A percentile compares a stretch with the other conserved stretches of the same genome.
These are phyloP conservation scores for Drosophila yakuba DNA, from an alignment of 1,140 invertebrate genomes.

Conservation along the genomic window DNA sequence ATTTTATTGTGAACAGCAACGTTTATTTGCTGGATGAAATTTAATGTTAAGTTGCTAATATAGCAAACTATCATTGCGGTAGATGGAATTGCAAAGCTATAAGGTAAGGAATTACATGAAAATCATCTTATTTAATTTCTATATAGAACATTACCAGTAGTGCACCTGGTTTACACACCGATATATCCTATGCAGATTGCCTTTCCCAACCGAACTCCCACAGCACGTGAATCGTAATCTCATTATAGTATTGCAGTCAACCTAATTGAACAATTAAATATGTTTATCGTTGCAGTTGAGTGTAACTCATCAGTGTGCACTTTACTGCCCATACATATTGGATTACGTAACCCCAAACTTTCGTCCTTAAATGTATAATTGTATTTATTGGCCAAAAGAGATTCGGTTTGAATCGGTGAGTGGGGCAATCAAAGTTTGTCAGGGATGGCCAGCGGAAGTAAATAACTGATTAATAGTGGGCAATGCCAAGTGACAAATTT, in stretches of 20 bases:
- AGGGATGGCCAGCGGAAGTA: slow-evolving; percentile 33
- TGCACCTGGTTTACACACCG: neutral
- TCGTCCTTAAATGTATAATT: slow-evolving; percentile 50
- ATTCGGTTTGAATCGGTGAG: neutral
- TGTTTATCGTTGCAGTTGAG: slow-evolving; percentile 53
- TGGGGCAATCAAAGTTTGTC: neutral
- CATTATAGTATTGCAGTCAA: slow-evolving; percentile 58
- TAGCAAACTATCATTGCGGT: too few species aligned
- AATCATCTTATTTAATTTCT: slow-evolving; percentile 10
- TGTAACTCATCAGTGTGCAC: slow-evolving; percentile 43
- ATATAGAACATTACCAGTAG: slow-evolving; percentile 3
- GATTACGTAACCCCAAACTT: slow-evolving; percentile 60
- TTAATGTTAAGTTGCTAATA: neutral
- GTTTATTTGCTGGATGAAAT: too few species aligned
- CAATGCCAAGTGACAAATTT: slow-evolving; percentile 49
- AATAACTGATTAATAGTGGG: slow-evolving; percentile 49
- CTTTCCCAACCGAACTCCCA: slow-evolving; percentile 37
- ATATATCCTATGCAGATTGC: slow-evolving; percentile 20
- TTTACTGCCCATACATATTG: slow-evolving; percentile 45
- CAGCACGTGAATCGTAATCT: slow-evolving; percentile 44
- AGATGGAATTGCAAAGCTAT: too few species aligned
- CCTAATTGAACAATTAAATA: slow-evolving; percentile 72
- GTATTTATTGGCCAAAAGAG: slow-evolving; percentile 33
- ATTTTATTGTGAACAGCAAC: too few species aligned
- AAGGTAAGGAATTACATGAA: too few species aligned